These are phyloP conservation scores for Capitella teleta DNA, from an alignment of 1,140 invertebrate genomes.

Conservation along the genomic window DNA sequence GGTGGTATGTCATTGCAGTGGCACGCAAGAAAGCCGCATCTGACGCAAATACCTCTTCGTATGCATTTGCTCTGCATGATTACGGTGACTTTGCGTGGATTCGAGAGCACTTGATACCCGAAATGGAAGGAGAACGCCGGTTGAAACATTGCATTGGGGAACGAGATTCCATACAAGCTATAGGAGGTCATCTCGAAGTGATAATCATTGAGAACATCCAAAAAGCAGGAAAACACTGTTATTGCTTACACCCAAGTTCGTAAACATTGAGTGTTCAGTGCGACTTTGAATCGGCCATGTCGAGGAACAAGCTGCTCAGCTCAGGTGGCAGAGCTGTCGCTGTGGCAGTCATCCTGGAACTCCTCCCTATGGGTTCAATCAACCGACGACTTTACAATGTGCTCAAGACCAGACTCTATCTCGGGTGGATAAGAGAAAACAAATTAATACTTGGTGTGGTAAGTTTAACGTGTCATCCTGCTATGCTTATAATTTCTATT, in stretches of 20 bases:
- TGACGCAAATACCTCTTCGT: too few relatives aligned
- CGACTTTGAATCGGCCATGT: conserved; percentile 1
- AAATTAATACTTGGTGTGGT: too few relatives aligned
- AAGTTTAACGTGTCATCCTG: too few relatives aligned
- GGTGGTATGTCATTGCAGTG: too few relatives aligned
- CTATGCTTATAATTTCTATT: too few relatives aligned
- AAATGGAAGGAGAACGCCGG: background rate
- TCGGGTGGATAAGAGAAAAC: too few relatives aligned
- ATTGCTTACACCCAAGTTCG: background rate
- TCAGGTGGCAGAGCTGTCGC: background rate
- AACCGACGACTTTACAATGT: too few relatives aligned
- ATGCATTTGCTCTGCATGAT: background rate
- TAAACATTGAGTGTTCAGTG: conserved; percentile 7
- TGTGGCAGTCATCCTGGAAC: background rate
- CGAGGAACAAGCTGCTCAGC: background rate
- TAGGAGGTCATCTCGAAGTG: background rate
- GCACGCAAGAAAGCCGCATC: too few relatives aligned
- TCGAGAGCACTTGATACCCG: background rate
- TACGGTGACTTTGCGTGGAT: background rate
- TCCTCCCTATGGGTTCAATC: too few relatives aligned
- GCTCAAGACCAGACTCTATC: too few relatives aligned
- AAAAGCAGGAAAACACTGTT: conserved; percentile 6
- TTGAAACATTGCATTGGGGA: background rate
- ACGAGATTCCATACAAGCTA: conserved; percentile 3
- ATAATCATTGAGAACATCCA: conserved; percentile 7